Base-by-base conservation (phyloP, 2,888 invertebrate species). In the Trichogramma dendrolimi region DNA sequence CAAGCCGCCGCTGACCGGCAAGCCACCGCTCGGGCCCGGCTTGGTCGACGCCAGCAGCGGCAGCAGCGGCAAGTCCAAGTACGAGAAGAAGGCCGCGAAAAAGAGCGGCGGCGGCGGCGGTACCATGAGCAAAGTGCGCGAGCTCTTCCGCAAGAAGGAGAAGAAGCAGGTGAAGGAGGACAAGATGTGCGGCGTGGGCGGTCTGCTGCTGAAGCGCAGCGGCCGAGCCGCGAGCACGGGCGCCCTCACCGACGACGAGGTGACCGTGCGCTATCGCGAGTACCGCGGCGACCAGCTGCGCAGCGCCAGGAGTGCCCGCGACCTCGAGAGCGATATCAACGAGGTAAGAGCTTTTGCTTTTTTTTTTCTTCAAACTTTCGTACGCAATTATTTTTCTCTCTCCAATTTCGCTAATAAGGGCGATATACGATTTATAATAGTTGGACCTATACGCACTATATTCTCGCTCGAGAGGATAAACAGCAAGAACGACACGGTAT, bases 61-160 rank as follows among this genome's bases (percentile, higher is more conserved):
- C 60, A 73, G 71, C 4, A 68, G 72, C 4, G 78, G 77, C 67
- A 27, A 27, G 27, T 27, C 27, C 46, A n/a, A 10, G 46, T 10
- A 65, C 53, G 75, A 73, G 50, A 77, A 77, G 47, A 78, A 77
- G 68, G 77, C 77, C 63, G 78, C 78, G 68, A 78, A 78, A 62
- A 78, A 78, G 60, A 73, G 71, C 4, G 68, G 72, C 4, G 78
- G 77, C 67, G 78, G 77, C 68, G 74, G 75, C 61, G 76, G 76
- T 39, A 79, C 77, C 41, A 77, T 77, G 77, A 77, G 75, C 70
- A 78, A 88, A 84, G 83, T 88, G 69, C 91, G 90, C 75, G 89
- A 90, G 78, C 82, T 91, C 71, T 91, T 91, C 80, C 87, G 86
- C 61, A 88, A 87, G 81, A 87, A 86, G 81, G 86, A 84, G 81